These are phyloP conservation scores for Bradypus variegatus DNA, from an alignment of 2,797 vertebrate species.

Conservation along the genomic window DNA sequence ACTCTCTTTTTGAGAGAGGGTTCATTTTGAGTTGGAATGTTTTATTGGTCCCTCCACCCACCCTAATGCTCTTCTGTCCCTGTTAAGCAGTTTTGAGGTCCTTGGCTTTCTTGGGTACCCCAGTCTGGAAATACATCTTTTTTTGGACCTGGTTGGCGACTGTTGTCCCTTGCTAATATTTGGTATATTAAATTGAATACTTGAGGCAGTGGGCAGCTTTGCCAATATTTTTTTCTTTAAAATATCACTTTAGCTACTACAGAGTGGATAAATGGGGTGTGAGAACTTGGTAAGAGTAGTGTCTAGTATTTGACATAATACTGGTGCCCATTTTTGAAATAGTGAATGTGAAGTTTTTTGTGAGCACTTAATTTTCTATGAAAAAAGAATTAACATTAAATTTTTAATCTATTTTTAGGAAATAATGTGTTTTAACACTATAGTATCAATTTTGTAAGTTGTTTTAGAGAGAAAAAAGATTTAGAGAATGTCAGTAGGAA, in stretches of 20 bases:
- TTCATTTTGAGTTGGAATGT: not conserved
- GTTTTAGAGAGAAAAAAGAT: not conserved
- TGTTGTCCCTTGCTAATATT: not conserved
- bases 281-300: no score
- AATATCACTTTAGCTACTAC: not conserved
- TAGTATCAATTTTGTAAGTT: not conserved
- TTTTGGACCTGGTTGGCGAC: not conserved
- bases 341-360: not conserved
- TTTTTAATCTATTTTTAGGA: not conserved
- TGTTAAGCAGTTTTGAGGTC: not conserved
- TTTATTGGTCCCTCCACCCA: not conserved
- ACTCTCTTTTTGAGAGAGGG: not conserved
- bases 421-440: not conserved
- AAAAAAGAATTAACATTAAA: conserved; percentile 7
- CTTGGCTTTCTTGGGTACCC: not conserved
- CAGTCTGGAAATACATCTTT: not conserved
- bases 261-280: not conserved
- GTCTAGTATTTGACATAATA: not conserved
- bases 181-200: not conserved
- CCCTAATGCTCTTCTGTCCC: not conserved
- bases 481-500: conserved; percentile 13
- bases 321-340: not conserved
- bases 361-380: not conserved
- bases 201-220: not conserved
- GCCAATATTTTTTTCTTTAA: not conserved